These are phyloP conservation scores for Steinernema carpocapsae DNA, from an alignment of 2,888 invertebrate species.

Conservation along the genomic window DNA sequence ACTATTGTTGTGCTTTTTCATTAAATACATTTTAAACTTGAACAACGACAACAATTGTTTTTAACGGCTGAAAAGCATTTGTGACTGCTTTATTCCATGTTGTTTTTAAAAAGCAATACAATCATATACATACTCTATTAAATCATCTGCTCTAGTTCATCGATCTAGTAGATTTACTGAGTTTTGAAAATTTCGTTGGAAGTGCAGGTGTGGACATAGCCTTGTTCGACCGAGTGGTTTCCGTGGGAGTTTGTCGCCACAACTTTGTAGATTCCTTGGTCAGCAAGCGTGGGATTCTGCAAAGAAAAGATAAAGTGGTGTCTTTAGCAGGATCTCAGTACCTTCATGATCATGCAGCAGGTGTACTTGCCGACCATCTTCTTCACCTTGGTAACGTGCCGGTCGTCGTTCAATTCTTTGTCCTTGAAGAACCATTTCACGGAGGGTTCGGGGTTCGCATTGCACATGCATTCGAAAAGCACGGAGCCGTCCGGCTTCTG, in stretches of 20 bases:
- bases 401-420: slow-evolving; percentile 57
- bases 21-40: too few relatives aligned
- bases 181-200: slow-evolving; percentile 60
- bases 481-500: slow-evolving; percentile 59
- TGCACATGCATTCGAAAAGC: slow-evolving; percentile 63
- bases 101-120: too few relatives aligned
- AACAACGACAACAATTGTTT: too few relatives aligned
- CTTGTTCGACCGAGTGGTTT: slow-evolving; percentile 57
- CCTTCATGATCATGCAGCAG: slow-evolving; percentile 60
- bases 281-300: slow-evolving; percentile 60
- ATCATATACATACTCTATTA: too few relatives aligned
- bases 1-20: too few relatives aligned
- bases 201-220: slow-evolving; percentile 55
- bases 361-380: slow-evolving; percentile 65
- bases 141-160: too few relatives aligned
- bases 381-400: slow-evolving; percentile 59
- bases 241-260: slow-evolving; percentile 58
- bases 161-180: slow-evolving; percentile 3
- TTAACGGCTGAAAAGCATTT: too few relatives aligned
- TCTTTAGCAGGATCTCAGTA: slow-evolving; percentile 28
- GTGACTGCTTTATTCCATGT: too few relatives aligned
- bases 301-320: slow-evolving; percentile 34
- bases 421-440: slow-evolving; percentile 63
- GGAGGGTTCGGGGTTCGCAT: slow-evolving; percentile 61
- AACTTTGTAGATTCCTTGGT: slow-evolving; percentile 64